phyloP scores from a whole-genome alignment of 2,113 vertebrate genomes.

The Microtus richardsoni region DNA sequence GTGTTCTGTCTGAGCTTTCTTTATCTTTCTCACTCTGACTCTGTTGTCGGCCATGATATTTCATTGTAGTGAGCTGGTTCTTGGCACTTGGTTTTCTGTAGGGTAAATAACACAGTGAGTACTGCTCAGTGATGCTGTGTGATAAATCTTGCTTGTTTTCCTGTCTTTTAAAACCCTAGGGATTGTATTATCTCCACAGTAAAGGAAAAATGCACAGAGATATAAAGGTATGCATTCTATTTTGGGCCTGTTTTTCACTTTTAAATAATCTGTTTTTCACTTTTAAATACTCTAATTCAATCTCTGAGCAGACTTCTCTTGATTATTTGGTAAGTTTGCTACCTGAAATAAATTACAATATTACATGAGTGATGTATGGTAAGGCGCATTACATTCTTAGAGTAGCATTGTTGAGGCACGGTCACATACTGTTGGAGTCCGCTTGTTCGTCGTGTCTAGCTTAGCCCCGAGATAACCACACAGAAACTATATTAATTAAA shows the following conservation, averaged over 20 bases:
- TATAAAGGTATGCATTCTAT: conserved; percentile 89
- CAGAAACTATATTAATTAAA: too few relatives aligned
- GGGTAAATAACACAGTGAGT: conserved; percentile 13
- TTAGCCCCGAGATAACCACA: too few relatives aligned
- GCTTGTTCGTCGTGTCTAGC: too few relatives aligned
- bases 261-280: not conserved
- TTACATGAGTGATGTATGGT: conserved; percentile 10
- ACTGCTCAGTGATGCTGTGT: conserved; percentile 23
- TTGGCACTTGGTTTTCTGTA: not conserved
- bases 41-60: not conserved
- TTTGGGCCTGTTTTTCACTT: not conserved
- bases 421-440: too few relatives aligned
- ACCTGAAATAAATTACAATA: not conserved
- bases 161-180: conserved; percentile 82
- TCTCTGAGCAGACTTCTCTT: conserved; percentile 30
- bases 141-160: conserved; percentile 55
- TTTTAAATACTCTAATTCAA: conserved; percentile 3
- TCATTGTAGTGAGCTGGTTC: conserved; percentile 3
- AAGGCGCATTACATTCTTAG: not conserved
- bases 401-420: conserved; percentile 1
- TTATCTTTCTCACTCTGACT: conserved; percentile 22
- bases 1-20: not conserved
- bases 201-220: conserved; percentile 96
- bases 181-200: conserved; percentile 93
- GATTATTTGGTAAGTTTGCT: not conserved